Conservation (phyloP, 2,113 vertebrate genomes). For the Choloepus hoffmanni region DNA sequence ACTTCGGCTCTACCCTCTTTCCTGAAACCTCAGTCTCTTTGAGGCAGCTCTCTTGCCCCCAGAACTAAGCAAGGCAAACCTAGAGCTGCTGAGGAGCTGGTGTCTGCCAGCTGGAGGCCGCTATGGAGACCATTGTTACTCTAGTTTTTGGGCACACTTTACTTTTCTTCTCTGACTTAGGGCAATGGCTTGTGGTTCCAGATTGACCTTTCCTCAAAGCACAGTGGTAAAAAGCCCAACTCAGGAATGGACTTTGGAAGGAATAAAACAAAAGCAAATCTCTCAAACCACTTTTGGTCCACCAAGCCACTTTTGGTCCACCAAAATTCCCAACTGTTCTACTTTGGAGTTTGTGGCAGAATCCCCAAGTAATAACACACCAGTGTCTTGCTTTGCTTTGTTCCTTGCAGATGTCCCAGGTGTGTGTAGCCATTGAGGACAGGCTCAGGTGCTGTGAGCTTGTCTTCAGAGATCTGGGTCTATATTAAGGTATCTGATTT, state of each 20-base stretch:
- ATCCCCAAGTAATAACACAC: neutral
- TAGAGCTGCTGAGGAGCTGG: neutral
- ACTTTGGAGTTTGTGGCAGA: neutral
- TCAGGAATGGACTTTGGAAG: neutral
- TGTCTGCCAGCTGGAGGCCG: neutral
- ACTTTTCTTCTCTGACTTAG: neutral
- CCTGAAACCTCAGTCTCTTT: neutral
- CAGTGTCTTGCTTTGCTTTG: neutral
- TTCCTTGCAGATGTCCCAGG: neutral
- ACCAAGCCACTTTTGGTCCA: neutral
- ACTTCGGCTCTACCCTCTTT: too few relatives aligned
- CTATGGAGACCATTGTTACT: neutral
- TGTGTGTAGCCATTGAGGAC: rapidly evolving
- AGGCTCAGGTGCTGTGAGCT: neutral
- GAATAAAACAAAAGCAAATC: neutral
- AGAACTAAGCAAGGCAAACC: rapidly evolving
- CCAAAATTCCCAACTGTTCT: rapidly evolving
- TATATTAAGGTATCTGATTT: neutral
- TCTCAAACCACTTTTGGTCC: neutral
- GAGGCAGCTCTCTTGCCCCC: too few relatives aligned
- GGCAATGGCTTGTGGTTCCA: neutral
- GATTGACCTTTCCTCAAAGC: neutral
- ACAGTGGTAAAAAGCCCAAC: neutral
- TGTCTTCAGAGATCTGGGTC: neutral
- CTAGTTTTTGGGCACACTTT: neutral